A percentile compares a stretch with the other conserved stretches of the same genome.
These are phyloP conservation scores for Regulus satrapa DNA, from an alignment of 2,113 vertebrate species.

Conservation along the genomic window DNA sequence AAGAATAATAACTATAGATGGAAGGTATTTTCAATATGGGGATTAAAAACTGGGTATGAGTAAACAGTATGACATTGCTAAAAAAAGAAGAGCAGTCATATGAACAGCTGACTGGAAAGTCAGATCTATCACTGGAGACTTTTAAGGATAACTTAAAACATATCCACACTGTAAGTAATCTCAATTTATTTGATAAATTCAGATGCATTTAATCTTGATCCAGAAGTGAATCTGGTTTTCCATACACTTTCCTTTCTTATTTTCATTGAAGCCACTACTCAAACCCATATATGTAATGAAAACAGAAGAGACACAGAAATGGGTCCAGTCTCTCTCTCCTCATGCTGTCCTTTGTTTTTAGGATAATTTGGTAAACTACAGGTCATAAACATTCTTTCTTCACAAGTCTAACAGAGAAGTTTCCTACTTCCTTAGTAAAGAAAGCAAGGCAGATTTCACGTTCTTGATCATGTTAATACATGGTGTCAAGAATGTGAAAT, in stretches of 20 bases:
- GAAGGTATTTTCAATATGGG: neutral
- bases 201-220: neutral
- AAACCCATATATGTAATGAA: neutral
- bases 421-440: neutral
- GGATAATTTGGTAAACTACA: neutral
- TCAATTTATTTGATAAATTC: neutral
- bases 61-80: neutral
- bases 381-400: neutral
- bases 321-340: neutral
- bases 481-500: rapidly evolving
- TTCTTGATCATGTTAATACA: too few relatives aligned
- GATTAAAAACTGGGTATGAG: neutral
- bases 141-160: neutral
- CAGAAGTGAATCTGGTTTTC: neutral
- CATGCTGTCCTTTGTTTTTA: neutral
- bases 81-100: neutral
- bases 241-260: neutral
- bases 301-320: neutral
- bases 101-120: neutral
- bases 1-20: neutral
- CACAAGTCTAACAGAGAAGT: neutral
- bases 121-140: neutral
- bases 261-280: neutral
- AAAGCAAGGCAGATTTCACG: too few relatives aligned
- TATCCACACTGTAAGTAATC: rapidly evolving